These are phyloP conservation scores for Steinernema hermaphroditum DNA, from an alignment of 2,888 invertebrate genomes.

Conservation along the genomic window DNA sequence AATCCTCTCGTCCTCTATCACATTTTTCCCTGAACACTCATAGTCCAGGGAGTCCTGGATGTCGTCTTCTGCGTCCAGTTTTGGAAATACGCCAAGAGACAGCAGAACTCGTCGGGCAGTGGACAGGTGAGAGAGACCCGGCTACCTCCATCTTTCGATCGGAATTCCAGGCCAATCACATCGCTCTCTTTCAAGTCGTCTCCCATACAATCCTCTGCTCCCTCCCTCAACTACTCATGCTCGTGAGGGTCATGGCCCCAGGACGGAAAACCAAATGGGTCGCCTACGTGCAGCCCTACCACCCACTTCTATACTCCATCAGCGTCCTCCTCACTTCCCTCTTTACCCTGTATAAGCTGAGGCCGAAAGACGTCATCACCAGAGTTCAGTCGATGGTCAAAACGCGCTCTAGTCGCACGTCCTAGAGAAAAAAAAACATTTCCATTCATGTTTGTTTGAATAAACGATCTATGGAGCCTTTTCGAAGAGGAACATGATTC, in stretches of 20 bases:
- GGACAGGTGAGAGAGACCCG: neutral
- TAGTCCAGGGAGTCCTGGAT: neutral
- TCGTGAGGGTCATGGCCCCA: neutral
- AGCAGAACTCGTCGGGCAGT: neutral
- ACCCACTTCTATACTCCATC: neutral
- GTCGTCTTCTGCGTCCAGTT: slow-evolving; percentile 1
- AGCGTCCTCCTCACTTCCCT: slow-evolving; percentile 4
- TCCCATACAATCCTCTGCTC: neutral
- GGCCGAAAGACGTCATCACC: neutral
- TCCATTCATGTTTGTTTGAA: no score
- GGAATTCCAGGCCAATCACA: neutral
- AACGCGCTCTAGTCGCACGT: no score
- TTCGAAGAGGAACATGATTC: no score
- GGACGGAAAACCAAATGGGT: neutral
- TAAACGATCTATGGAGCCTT: no score
- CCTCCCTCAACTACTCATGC: neutral
- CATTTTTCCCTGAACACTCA: neutral
- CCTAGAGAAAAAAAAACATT: no score
- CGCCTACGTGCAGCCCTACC: neutral
- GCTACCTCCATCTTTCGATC: neutral
- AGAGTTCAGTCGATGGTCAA: neutral
- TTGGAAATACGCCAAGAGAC: neutral
- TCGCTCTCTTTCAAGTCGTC: neutral
- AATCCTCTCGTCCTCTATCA: neutral
- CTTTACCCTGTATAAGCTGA: neutral